A percentile compares a stretch with the other conserved stretches of the same genome.
These are phyloP conservation scores for Heliangelus exortis DNA, from an alignment of 2,797 vertebrate species.

Conservation along the genomic window DNA sequence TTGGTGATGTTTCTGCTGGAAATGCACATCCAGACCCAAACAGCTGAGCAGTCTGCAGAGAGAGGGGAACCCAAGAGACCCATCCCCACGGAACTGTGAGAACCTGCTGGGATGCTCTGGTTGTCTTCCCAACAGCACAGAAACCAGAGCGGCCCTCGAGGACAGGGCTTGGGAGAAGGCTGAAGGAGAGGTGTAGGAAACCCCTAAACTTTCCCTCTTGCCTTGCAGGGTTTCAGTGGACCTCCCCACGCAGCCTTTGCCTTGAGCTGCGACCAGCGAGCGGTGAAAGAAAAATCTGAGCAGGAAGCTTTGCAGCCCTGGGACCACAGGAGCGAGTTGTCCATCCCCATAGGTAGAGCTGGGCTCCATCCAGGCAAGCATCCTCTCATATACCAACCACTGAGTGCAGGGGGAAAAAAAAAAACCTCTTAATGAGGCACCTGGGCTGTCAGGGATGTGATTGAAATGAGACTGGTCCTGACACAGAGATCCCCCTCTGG, in stretches of 20 bases:
- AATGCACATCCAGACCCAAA: not conserved
- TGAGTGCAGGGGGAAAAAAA: not conserved
- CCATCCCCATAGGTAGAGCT: slow-evolving; percentile 95
- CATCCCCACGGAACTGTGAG: fast-evolving
- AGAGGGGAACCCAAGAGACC: not conserved
- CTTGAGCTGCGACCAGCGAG: slow-evolving; percentile 74
- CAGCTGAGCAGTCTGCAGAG: too few relatives aligned
- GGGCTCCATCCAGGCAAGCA: slow-evolving; percentile 92
- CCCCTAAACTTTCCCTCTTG: not conserved
- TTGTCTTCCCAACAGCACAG: fast-evolving
- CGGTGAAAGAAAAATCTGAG: slow-evolving; percentile 82
- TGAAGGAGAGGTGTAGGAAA: not conserved
- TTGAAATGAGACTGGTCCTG: not conserved
- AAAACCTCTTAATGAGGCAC: not conserved
- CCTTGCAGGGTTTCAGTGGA: slow-evolving; percentile 82
- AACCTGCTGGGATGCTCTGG: not conserved
- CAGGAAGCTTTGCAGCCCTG: not conserved
- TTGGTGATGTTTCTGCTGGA: not conserved
- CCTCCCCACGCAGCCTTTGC: slow-evolving; percentile 84
- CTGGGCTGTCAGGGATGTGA: not conserved
- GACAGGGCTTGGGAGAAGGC: not conserved
- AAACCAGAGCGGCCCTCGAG: not conserved
- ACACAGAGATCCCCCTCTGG: not conserved
- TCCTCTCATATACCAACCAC: slow-evolving; percentile 83
- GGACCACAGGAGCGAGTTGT: slow-evolving; percentile 79